Evolutionary conservation across 2,888 invertebrate species (phyloP), one percentile per base, ranked within the genome.

Genomic region (Pinctada fucata): DNA sequence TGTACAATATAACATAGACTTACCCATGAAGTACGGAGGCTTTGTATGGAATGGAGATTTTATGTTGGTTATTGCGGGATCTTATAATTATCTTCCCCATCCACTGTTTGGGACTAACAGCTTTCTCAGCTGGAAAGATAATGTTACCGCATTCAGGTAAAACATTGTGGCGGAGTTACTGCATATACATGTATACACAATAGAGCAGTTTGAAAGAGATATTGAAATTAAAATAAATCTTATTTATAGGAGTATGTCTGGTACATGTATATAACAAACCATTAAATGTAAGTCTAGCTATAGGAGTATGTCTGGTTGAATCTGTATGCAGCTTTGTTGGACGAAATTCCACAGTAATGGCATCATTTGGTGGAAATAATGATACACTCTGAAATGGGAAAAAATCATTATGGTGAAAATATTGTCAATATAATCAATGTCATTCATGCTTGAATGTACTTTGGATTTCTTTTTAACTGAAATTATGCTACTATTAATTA

Each of bases 201-300:
- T 31, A 31, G 31, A 31, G 31, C 1, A 31, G 31, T 31, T 31
- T 31, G 31, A 31, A 31, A 31, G 0, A 31, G 31, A 31, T 31
- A 31, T 31, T 31, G 31, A 31, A 31, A 31, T 31, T 31, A 31
- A 31, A 31, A n/a, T n/a, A n/a, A n/a, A n/a, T n/a, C n/a, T n/a
- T n/a, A n/a, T n/a, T n/a, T n/a, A n/a, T n/a, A n/a, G n/a, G n/a
- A n/a, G n/a, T n/a, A n/a, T n/a, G n/a, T n/a, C n/a, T n/a, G n/a
- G 31, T 31, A 31, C 31, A 31, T 31, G 31, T 31, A 31, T 1
- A 72, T 31, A 5, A 76, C 85, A 85, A 85, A 96, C 96, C 96
- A 93, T 95, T 95, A 85, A 96, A 94, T 76, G 95, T 94, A 82
- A 96, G 92, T 78, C 94, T 94, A 76, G 96, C 96, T 74, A 96